Conservation (phyloP, 2,888 invertebrate species). For the Lydus trimaculatus region DNA sequence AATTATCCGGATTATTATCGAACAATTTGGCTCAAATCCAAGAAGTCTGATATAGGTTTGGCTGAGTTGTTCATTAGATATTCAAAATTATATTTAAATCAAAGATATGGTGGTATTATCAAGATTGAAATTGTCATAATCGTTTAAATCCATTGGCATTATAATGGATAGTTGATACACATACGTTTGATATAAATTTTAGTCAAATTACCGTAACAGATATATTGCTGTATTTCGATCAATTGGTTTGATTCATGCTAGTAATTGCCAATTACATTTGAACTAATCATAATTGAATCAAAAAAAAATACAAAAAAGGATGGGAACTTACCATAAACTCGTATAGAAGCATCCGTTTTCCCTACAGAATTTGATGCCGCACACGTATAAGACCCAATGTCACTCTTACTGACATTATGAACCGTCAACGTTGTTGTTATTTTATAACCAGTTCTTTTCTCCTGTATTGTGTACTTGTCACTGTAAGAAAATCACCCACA, state of each 20-base stretch:
- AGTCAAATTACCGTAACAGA: background rate
- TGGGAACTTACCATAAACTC: slow-evolving; percentile 70
- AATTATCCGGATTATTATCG: background rate
- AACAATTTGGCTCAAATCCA: background rate
- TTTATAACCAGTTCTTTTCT: slow-evolving; percentile 69
- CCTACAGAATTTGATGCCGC: slow-evolving; percentile 76
- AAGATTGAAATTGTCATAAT: slow-evolving; percentile 1
- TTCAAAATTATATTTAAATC: slow-evolving; percentile 6
- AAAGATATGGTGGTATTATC: background rate
- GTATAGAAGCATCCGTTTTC: slow-evolving; percentile 71
- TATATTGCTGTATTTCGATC: background rate
- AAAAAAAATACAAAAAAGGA: slow-evolving; percentile 19
- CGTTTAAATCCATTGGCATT: background rate
- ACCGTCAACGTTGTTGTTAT: slow-evolving; percentile 70
- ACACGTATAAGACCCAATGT: slow-evolving; percentile 75
- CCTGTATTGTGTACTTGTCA: slow-evolving; percentile 70
- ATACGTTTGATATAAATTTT: background rate
- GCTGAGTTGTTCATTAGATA: background rate
- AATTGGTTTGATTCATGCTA: background rate
- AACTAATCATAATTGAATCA: slow-evolving; percentile 44
- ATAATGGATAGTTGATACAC: background rate
- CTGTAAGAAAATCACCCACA: slow-evolving; percentile 58
- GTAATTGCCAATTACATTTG: background rate
- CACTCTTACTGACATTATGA: slow-evolving; percentile 66
- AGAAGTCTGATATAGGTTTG: slow-evolving; percentile 4